phyloP scores from a whole-genome alignment of 53 echinoderm and acorn worm genomes.

The Paracentrotus lividus region DNA sequence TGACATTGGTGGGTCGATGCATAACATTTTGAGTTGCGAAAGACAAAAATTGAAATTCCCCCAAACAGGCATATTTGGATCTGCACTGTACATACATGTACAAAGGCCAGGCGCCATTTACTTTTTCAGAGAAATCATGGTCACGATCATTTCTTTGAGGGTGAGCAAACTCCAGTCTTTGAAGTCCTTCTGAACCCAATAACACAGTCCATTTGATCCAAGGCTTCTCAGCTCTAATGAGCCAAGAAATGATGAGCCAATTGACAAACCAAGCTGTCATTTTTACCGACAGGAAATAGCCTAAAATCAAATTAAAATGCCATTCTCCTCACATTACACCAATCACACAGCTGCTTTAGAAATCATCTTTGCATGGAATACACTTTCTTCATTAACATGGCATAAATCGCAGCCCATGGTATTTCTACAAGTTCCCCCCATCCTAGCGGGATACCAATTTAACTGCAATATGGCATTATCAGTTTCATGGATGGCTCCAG shows the following conservation, averaged over 20 bases:
- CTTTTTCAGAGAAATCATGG: not conserved
- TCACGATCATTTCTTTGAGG: not conserved
- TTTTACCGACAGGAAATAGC: conserved; percentile 64
- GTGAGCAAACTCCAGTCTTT: conserved; percentile 26
- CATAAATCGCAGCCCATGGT: conserved; percentile 31
- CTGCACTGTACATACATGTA: too few species aligned
- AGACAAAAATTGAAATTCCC: too few species aligned
- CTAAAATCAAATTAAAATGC: conserved; percentile 64
- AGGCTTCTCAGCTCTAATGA: conserved; percentile 39
- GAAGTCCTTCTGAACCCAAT: conserved; percentile 48
- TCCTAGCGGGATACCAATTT: conserved; percentile 34
- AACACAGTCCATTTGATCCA: conserved; percentile 54
- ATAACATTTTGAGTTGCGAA: not conserved
- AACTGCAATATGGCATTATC: not conserved
- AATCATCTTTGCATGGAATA: conserved; percentile 46
- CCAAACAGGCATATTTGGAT: too few species aligned
- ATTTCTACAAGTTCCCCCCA: not conserved
- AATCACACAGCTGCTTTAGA: conserved; percentile 54
- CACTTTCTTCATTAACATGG: conserved; percentile 43
- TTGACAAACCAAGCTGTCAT: conserved; percentile 63
- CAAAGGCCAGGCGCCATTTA: too few species aligned
- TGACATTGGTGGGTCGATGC: not conserved
- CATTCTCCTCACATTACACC: conserved; percentile 61
- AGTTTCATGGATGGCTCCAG: not conserved
- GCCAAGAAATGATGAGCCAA: conserved; percentile 68